Evolutionary conservation across 1,140 invertebrate species (phyloP).

Genomic region (Diachasma alloeum): DNA sequence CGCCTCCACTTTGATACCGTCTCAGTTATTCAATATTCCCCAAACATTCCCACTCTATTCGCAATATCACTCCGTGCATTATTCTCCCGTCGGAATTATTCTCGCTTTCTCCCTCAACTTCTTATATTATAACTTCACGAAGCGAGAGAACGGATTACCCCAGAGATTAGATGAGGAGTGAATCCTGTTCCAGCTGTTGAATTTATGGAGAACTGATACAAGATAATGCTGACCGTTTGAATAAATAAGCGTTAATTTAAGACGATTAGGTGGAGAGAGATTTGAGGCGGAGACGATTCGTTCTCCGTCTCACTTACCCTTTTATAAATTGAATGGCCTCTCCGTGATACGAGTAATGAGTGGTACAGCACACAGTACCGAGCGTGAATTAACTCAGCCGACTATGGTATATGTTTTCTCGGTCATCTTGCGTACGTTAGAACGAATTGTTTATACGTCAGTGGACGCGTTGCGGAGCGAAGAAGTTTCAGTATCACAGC

Average conservation of each 20-base stretch:
- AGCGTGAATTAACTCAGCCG: background rate
- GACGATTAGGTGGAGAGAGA: slow-evolving; percentile 4
- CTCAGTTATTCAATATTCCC: slow-evolving; percentile 28
- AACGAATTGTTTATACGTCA: slow-evolving; percentile 23
- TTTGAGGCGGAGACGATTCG: background rate
- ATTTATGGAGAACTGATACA: slow-evolving; percentile 9
- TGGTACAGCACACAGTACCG: background rate
- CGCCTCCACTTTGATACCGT: background rate
- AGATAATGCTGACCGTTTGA: slow-evolving; percentile 1
- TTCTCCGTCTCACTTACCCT: background rate
- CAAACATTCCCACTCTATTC: background rate
- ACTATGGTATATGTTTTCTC: background rate
- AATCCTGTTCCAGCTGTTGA: background rate
- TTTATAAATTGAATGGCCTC: background rate
- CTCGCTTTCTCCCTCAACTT: background rate
- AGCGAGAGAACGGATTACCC: background rate
- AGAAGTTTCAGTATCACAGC: background rate
- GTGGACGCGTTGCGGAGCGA: background rate
- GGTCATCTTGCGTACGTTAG: slow-evolving; percentile 1
- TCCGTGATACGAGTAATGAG: slow-evolving; percentile 13
- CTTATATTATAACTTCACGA: background rate
- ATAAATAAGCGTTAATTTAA: slow-evolving; percentile 21
- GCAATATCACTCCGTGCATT: background rate
- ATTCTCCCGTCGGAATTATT: background rate
- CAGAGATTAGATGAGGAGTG: background rate